Evolutionary conservation across 2,797 vertebrate species (phyloP).

Genomic region (Hafferia zeledoni): DNA sequence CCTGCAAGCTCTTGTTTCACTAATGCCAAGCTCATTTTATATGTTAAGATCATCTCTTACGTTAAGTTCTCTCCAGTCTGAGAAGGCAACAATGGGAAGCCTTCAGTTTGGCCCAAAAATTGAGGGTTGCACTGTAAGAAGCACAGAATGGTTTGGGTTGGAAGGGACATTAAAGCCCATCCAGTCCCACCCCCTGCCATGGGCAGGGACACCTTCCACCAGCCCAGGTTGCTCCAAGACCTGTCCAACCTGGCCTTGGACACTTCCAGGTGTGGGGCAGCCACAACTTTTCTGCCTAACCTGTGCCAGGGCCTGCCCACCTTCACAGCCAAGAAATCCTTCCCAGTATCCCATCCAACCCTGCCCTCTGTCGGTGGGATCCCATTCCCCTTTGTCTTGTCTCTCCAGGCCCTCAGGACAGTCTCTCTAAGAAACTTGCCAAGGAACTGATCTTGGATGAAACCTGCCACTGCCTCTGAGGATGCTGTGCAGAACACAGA

Average conservation of each 20-base stretch:
- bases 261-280: neutral
- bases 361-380: neutral
- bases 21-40: neutral
- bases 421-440: neutral
- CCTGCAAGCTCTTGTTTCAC: neutral
- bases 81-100: neutral
- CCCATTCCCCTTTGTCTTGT: neutral
- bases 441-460: neutral
- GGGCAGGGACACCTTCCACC: neutral
- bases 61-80: neutral
- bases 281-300: neutral
- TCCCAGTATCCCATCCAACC: rapidly evolving
- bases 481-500: neutral
- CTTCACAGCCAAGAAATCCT: neutral
- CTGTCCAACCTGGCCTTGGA: neutral
- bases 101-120: neutral
- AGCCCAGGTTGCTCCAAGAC: neutral
- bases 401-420: neutral
- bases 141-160: rapidly evolving
- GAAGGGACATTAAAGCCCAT: rapidly evolving
- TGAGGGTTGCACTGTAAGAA: neutral
- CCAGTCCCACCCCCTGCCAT: rapidly evolving
- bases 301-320: neutral
- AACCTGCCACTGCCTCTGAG: neutral
- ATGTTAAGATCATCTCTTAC: neutral